phyloP scores from a whole-genome alignment of 2,113 vertebrate species.

The Catharus bicknelli region DNA sequence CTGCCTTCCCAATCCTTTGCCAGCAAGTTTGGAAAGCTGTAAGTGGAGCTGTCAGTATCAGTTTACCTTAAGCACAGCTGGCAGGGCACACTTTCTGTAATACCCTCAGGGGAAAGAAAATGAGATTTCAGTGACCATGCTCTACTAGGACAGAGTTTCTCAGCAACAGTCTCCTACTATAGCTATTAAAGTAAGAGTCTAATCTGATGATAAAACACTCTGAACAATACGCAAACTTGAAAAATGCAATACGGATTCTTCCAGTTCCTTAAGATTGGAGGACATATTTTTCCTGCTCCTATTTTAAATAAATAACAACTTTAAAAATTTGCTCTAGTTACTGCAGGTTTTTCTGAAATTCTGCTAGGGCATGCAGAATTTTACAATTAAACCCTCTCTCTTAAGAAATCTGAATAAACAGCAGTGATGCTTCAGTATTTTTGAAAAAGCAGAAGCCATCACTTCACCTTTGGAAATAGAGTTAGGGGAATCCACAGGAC shows the following conservation, averaged over 20 bases:
- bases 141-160: background rate
- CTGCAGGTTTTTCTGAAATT: background rate
- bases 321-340: background rate
- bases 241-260: background rate
- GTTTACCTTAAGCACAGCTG: background rate
- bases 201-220: background rate
- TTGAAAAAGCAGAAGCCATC: background rate
- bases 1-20: background rate
- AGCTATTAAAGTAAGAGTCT: background rate
- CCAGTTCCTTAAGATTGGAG: background rate
- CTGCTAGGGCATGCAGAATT: background rate
- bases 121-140: background rate
- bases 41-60: background rate
- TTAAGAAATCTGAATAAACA: background rate
- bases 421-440: background rate
- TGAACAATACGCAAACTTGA: background rate
- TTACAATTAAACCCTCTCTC: background rate
- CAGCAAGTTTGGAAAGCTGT: background rate
- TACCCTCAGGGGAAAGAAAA: background rate
- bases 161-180: background rate
- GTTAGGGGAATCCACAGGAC: background rate
- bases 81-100: background rate
- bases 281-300: background rate
- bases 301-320: background rate
- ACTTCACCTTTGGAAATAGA: background rate